Evolutionary conservation across 2,888 invertebrate species (phyloP), one percentile per base, ranked within the genome.

Genomic region (Drosophila pseudotakahashii): DNA sequence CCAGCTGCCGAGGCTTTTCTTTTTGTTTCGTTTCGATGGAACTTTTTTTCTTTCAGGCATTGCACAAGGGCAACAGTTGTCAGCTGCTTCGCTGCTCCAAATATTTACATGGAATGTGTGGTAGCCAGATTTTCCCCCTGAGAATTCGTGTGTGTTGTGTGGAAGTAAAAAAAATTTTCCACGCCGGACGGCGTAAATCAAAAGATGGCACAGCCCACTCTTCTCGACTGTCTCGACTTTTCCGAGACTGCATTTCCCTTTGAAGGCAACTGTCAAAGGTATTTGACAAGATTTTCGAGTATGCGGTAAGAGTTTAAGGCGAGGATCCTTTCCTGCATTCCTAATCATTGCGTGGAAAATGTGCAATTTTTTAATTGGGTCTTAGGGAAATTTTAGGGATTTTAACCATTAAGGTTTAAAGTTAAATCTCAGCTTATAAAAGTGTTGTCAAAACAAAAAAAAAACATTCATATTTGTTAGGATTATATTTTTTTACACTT

Each of bases 161-260:
- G 62, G 67, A 72, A 36, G 71, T 76, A 13, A 30, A 57, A 59
- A 59, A 81, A 85, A 79, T 79, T 78, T 82, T 81, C 82, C 81
- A 85, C 80, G 64, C 76, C 58, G 81, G 82, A 81, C 81, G 77
- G 61, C 73, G 76, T 82, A 82, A 85, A 82, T 84, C 85, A 81
- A 85, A 78, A 75, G 68, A 54, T 52, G 63, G 57, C 26, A 34
- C 50, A 36, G 47, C 59, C 47, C 36, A 7, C 34, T 7, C 61
- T 30, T 2, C 30, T 9, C 34, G 32, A 19, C 47, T 42, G 45
- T 42, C 30, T 9, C 34, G 32, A 19, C 47, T 42, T 51, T 42
- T 32, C 48, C 41, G 50, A 71, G 50, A 71, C 76, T 79, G 80
- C 85, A 79, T 62, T 74, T 63, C 62, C 60, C 76, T 82, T 85